These are phyloP conservation scores for Argyrosomus regius DNA, from an alignment of 2,797 vertebrate species.

Conservation along the genomic window DNA sequence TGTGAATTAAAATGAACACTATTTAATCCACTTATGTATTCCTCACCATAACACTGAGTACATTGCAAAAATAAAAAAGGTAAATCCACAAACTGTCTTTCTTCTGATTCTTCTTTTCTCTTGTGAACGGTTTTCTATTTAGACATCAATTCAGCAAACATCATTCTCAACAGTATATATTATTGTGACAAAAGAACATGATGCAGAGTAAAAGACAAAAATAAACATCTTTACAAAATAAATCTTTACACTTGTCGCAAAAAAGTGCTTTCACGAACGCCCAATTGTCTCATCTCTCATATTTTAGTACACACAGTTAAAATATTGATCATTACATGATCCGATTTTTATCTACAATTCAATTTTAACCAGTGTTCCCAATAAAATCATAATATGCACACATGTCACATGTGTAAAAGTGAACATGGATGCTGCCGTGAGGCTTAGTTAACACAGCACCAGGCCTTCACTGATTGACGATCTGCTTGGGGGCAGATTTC, in stretches of 20 bases:
- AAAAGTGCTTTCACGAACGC: slow-evolving; percentile 87
- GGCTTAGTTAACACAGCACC: slow-evolving; percentile 53
- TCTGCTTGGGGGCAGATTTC: slow-evolving; percentile 76
- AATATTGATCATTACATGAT: slow-evolving; percentile 69
- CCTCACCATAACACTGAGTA: slow-evolving; percentile 31
- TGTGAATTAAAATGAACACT: slow-evolving; percentile 37
- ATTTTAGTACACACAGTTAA: slow-evolving; percentile 58
- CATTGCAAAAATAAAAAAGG: slow-evolving; percentile 41
- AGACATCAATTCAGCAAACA: slow-evolving; percentile 61
- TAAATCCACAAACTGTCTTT: slow-evolving; percentile 27
- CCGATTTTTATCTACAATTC: slow-evolving; percentile 63
- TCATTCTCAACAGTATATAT: slow-evolving; percentile 74
- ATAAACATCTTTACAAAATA: slow-evolving; percentile 83
- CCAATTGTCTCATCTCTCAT: slow-evolving; percentile 61
- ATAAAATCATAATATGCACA: slow-evolving; percentile 53
- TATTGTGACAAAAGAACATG: slow-evolving; percentile 75
- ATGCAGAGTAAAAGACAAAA: slow-evolving; percentile 82
- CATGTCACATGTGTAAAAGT: slow-evolving; percentile 33
- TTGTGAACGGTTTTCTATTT: slow-evolving; percentile 51
- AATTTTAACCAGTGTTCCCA: slow-evolving; percentile 52
- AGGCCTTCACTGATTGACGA: slow-evolving; percentile 38
- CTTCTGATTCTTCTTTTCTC: slow-evolving; percentile 11
- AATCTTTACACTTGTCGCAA: slow-evolving; percentile 81
- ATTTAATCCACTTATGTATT: slow-evolving; percentile 36
- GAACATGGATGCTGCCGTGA: slow-evolving; percentile 41